Base-by-base conservation (phyloP, 1,140 invertebrate genomes). In the Drosophila willistoni region DNA sequence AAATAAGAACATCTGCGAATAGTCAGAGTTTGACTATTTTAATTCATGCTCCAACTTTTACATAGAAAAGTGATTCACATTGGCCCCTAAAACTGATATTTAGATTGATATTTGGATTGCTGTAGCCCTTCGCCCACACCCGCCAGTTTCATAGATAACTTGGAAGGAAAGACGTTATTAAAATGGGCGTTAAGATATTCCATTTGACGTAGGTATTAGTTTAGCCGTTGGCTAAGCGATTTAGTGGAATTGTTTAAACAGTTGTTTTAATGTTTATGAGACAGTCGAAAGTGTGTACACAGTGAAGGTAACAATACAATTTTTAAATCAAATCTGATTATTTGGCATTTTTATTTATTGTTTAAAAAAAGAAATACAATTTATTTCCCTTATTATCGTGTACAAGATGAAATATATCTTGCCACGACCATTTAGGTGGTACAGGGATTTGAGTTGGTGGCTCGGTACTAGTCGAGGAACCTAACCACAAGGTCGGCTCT, bases 281-380 rank as follows among this genome's bases (percentile, higher is more conserved):
- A 47, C 44, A 19, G 44, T 47, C 2, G 7, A 0, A 47, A 19
- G 19, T 47, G 17, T 47, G 36, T 39, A 39, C 10, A 47, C 44
- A 22, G 7, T 3, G 14, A 44, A 2, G 7, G 7, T 14, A 2
- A 44, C 17, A 14, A 44, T 44, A 44, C 17, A 44, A 17, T 19
- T 19, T 19, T 0, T 7, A 47, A 51, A 51, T 51, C 17, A 22
- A 19, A 51, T 22, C 12, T 51, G n/a, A 59, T 39, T 59, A n/a
- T 57, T 57, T 1, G 6, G 17, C 7, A 17, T 7, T 10, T 36
- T 10, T 36, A 10, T 56, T 1, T 10, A 5, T 22, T 14, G 1
- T 12, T n/a, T 69, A 76, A n/a, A 76, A 76, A 51, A 76, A 76
- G 17, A 76, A 76, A 41, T 76, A 76, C 7, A 76, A 76, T 17